Evolutionary conservation across 2,888 invertebrate genomes (phyloP), one percentile per base, ranked within the genome.

Genomic region (Portevinia maculata): DNA sequence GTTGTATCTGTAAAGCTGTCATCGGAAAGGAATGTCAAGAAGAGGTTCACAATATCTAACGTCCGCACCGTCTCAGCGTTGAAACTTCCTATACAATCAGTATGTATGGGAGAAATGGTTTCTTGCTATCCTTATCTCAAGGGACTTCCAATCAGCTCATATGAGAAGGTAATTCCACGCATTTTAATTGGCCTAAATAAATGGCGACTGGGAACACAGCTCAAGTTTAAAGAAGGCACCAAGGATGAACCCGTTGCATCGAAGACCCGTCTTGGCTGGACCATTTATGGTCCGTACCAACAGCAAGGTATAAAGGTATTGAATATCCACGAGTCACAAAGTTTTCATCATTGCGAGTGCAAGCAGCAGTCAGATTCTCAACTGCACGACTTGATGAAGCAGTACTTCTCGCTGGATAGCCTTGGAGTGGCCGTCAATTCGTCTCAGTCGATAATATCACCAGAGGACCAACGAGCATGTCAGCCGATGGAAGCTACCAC

Each of bases 231-330:
- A 39, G 79, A 84, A 41, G 74, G 74, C 2, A 24, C 28, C 1
- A 37, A 52, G 39, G 1, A 32, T 3, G 30, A 83, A 17, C 67
- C 71, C n/a, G 55, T 39, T 6, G 76, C 83, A 28, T 52, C 73
- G 8, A 84, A 78, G 53, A 62, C 57, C 0, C 48, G 67, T 0
- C n/a, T 84, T n/a, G 69, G 79, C 6, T 74, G 73, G 79, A 52
- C 71, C 1, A n/a, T n/a, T 6, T 70, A 11, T 7, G 2, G 13
- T 41, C 13, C 6, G 8, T 41, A 13, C 1, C 24, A 59, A 1
- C 5, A 34, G 8, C 24, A 15, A 13, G 7, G 8, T 13, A 13
- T 24, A 15, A 4, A 11, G 2, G 2, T 1, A 19, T 13, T 7
- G 30, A 11, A 50, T n/a, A 41, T 17, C 32, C 46, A 21, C 11